phyloP scores from a whole-genome alignment of 2,888 invertebrate genomes.

The Philhelius pedissequus region DNA sequence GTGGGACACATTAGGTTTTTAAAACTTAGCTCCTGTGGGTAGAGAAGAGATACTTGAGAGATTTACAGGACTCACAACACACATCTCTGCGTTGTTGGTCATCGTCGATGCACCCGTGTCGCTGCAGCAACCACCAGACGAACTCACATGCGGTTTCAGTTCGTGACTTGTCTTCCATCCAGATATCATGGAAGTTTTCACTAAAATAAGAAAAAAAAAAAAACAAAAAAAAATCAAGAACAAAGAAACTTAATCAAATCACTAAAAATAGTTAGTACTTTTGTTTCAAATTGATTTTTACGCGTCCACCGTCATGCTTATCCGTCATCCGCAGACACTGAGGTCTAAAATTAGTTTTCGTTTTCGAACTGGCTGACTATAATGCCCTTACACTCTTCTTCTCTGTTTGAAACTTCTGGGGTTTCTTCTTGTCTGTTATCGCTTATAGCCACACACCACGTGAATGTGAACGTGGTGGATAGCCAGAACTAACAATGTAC shows the following conservation, averaged over 20 bases:
- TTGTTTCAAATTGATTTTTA: slow-evolving; percentile 33
- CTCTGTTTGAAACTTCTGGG: slow-evolving; percentile 58
- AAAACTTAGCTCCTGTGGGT: slow-evolving; percentile 26
- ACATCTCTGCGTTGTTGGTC: neutral
- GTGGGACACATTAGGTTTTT: slow-evolving; percentile 44
- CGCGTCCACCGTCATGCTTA: slow-evolving; percentile 49
- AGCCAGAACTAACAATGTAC: neutral
- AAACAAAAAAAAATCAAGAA: neutral
- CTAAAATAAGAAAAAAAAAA: neutral
- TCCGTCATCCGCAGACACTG: slow-evolving; percentile 58
- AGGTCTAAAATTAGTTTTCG: slow-evolving; percentile 42
- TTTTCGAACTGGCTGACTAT: neutral
- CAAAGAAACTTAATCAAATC: slow-evolving; percentile 44
- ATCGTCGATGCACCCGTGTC: neutral
- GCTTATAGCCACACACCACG: slow-evolving; percentile 59
- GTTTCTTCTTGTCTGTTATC: slow-evolving; percentile 33
- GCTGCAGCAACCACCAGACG: neutral
- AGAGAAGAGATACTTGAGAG: slow-evolving; percentile 46
- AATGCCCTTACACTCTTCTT: slow-evolving; percentile 10
- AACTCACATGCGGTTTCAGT: slow-evolving; percentile 35
- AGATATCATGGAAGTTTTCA: slow-evolving; percentile 42
- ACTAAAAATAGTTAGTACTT: slow-evolving; percentile 24
- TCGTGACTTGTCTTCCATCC: slow-evolving; percentile 65
- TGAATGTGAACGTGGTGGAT: neutral
- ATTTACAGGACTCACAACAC: slow-evolving; percentile 35